Conservation (phyloP, 2,113 vertebrate genomes). For the Boulengeromyrus knoepffleri region DNA sequence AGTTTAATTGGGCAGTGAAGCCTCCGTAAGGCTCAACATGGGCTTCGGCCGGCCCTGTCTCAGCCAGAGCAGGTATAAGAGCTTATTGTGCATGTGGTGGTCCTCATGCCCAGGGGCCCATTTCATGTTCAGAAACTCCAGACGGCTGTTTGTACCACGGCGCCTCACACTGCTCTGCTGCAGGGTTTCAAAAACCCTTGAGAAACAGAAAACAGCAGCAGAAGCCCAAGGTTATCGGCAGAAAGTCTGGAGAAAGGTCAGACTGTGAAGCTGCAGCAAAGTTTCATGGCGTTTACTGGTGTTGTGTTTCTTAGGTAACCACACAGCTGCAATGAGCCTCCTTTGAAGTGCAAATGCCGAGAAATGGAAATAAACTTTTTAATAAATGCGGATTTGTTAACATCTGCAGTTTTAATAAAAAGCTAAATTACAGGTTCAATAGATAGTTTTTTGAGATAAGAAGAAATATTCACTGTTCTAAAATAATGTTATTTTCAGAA, state of each 20-base stretch:
- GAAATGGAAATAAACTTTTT: neutral
- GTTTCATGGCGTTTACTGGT: neutral
- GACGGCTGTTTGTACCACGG: neutral
- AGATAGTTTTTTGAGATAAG: neutral
- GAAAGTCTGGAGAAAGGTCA: neutral
- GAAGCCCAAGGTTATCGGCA: neutral
- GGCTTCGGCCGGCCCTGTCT: neutral
- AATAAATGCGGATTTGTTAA: neutral
- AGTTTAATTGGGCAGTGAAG: neutral
- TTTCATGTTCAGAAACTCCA: neutral
- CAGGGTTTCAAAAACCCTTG: neutral
- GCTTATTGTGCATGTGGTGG: neutral
- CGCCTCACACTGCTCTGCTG: neutral
- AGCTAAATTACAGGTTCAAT: neutral
- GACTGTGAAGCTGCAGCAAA: neutral
- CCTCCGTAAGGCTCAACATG: neutral
- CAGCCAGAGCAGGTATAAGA: neutral
- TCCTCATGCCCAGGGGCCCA: neutral
- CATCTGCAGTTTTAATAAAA: neutral
- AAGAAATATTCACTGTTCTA: neutral
- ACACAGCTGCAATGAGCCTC: neutral
- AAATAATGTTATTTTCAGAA: neutral
- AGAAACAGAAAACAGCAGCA: neutral
- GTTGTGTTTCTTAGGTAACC: neutral
- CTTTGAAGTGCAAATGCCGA: neutral